Evolutionary conservation across 1,140 invertebrate genomes (phyloP).

Genomic region (Orussus abietinus): DNA sequence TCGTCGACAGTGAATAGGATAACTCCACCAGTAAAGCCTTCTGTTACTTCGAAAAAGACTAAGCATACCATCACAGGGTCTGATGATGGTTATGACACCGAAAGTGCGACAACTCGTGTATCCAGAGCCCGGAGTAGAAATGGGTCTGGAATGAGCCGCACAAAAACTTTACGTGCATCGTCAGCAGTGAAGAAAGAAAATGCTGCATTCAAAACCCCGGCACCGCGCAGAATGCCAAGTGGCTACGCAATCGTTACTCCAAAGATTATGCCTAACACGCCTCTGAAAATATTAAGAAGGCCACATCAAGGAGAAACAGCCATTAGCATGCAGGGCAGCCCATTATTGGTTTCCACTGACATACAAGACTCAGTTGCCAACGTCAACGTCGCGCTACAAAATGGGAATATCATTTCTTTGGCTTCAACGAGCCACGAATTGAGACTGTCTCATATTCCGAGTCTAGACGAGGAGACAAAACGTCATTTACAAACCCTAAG

Average conservation of each 20-base stretch:
- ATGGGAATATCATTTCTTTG: slow-evolving; percentile 61
- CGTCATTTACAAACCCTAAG: slow-evolving; percentile 57
- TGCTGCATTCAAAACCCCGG: slow-evolving; percentile 40
- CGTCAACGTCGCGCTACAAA: slow-evolving; percentile 60
- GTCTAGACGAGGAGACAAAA: slow-evolving; percentile 53
- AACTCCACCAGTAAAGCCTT: slow-evolving; percentile 12
- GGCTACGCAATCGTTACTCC: slow-evolving; percentile 36
- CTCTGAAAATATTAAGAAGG: slow-evolving; percentile 58
- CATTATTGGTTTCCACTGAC: slow-evolving; percentile 55
- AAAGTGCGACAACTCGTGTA: slow-evolving; percentile 14
- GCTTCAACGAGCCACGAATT: slow-evolving; percentile 57
- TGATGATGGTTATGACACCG: slow-evolving; percentile 38
- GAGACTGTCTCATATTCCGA: slow-evolving; percentile 54
- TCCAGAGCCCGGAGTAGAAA: slow-evolving; percentile 19
- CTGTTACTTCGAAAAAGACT: no score
- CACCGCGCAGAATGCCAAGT: slow-evolving; percentile 10
- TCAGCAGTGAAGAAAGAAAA: no score
- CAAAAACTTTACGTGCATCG: no score
- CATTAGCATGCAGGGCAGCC: slow-evolving; percentile 64
- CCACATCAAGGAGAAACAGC: slow-evolving; percentile 64
- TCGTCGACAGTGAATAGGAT: slow-evolving; percentile 16
- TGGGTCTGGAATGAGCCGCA: no score
- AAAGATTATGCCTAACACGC: slow-evolving; percentile 58
- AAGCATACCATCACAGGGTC: slow-evolving; percentile 20
- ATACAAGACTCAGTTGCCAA: slow-evolving; percentile 55